Evolutionary conservation across 2,888 invertebrate species (phyloP), one percentile per base, ranked within the genome.

Genomic region (Heliothis peltigera): DNA sequence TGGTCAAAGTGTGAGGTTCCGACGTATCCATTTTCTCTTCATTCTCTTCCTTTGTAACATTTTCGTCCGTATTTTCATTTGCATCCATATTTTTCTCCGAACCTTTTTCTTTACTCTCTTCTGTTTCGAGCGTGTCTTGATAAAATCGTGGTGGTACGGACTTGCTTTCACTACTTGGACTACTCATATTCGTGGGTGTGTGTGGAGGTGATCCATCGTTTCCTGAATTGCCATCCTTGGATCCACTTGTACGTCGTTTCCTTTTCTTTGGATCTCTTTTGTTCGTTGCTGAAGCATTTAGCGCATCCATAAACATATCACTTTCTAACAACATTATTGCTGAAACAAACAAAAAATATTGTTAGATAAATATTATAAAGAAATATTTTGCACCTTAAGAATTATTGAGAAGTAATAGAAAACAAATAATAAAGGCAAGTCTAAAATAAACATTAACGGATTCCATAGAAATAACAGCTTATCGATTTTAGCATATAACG

Each of bases 271-370:
- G 96, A 73, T 97, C 97, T 87, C 98, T 95, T 95, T 97, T 92
- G 25, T 97, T 96, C 7, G 98, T 97, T 0, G 97, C 96, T 1
- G 97, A 97, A 5, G 97, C 97, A 75, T 96, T 96, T 39, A 99
- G 93, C 0, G 98, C 98, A 90, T 98, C 98, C 97, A 98, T 98
- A 88, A 99, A 99, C 92, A 98, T 97, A 84, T 98, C 98, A 86
- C 98, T 98, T 89, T 99, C 99, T 87, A 98, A 97, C 52, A 99
- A 91, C 77, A 97, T 92, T 91, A 96, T 96, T 57, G 97, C 97
- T 97, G 96, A 77, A 96, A 92, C 87, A 93, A 93, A 85, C 82
- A 73, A 79, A 83, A 77, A 64, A 52, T 48, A 42, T 4, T 4
- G 35, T 47, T 28, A 68, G 19, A 58, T 4, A 25, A 35, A 49